Percentiles rank a stretch among this genome's conserved stretches.
Evolutionary conservation across 2,797 vertebrate species (phyloP).

Genomic region (Pipistrellus nathusii): DNA sequence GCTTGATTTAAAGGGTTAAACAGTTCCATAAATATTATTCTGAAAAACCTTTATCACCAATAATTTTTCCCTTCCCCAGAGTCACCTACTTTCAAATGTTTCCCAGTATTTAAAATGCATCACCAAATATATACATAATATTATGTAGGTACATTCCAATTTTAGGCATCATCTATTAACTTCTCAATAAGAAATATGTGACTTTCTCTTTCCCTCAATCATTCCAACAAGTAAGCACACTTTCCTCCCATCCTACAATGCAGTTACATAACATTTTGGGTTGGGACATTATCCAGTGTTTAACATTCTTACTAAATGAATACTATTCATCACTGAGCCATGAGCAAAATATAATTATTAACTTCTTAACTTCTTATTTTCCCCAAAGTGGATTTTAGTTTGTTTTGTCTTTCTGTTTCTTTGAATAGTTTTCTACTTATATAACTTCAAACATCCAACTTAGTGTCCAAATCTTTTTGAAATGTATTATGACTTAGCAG

Average conservation of each 20-base stretch:
- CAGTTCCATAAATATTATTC: not conserved
- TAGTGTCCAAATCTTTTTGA: not conserved
- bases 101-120: not conserved
- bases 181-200: not conserved
- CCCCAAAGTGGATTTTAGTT: slow-evolving; percentile 4
- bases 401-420: not conserved
- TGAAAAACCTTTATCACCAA: not conserved
- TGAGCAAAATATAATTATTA: not conserved
- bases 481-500: not conserved
- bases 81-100: not conserved
- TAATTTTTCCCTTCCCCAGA: not conserved
- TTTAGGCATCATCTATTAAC: not conserved
- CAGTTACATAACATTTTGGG: not conserved
- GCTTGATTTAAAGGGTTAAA: not conserved
- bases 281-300: not conserved
- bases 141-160: not conserved
- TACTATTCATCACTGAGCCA: not conserved
- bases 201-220: not conserved
- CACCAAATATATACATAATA: not conserved
- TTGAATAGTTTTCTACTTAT: slow-evolving; percentile 5
- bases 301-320: not conserved
- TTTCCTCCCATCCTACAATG: not conserved
- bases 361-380: slow-evolving; percentile 8
- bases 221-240: not conserved
- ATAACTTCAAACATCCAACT: not conserved